Evolutionary conservation across 2,797 vertebrate species (phyloP).

Genomic region (Sardinella longiceps): DNA sequence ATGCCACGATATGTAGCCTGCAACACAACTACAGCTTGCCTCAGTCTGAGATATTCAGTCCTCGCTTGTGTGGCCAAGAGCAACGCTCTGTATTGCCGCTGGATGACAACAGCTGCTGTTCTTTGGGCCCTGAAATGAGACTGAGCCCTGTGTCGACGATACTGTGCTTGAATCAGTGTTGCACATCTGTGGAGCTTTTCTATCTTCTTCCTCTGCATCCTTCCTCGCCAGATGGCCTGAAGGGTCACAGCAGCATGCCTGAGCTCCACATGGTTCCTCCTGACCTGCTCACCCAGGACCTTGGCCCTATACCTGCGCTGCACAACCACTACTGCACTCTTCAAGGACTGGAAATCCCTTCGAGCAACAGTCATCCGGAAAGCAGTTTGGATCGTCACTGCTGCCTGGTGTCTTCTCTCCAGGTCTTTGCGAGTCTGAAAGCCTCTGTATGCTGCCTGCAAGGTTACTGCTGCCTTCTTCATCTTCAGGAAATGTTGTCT

Average conservation of each 20-base stretch:
- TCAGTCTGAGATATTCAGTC: conserved; percentile 66
- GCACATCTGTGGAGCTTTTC: conserved; percentile 65
- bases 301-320: conserved; percentile 79
- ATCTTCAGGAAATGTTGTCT: conserved; percentile 68
- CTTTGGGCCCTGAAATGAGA: conserved; percentile 68
- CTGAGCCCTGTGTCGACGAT: conserved; percentile 68
- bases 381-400: conserved; percentile 78
- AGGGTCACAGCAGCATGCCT: conserved; percentile 60
- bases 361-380: conserved; percentile 71
- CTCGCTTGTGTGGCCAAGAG: conserved; percentile 55
- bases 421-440: conserved; percentile 72
- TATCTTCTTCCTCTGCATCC: conserved; percentile 66
- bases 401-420: conserved; percentile 64
- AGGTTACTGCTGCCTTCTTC: conserved; percentile 68
- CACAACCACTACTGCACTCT: conserved; percentile 65
- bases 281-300: conserved; percentile 60
- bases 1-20: conserved; percentile 82
- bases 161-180: conserved; percentile 80
- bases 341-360: conserved; percentile 65
- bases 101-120: conserved; percentile 72
- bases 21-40: conserved; percentile 69
- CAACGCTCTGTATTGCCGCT: conserved; percentile 75
- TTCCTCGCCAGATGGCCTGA: conserved; percentile 85
- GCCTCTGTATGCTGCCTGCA: conserved; percentile 81
- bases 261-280: conserved; percentile 63